phyloP scores from a whole-genome alignment of 2,797 vertebrate species.

The Fundulus diaphanus region DNA sequence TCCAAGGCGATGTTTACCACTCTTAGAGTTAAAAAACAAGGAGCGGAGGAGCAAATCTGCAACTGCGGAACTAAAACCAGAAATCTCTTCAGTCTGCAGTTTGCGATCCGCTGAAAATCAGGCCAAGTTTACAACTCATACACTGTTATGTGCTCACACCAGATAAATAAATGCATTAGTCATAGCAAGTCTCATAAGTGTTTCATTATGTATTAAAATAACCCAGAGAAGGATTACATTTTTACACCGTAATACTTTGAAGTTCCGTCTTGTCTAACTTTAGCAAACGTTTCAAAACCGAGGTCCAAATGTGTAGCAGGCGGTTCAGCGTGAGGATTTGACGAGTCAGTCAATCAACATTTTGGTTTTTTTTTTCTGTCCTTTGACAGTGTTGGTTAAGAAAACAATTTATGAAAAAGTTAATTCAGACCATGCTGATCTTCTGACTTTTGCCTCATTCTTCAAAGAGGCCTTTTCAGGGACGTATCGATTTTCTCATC shows the following conservation, averaged over 20 bases:
- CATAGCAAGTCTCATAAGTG: slow-evolving; percentile 23
- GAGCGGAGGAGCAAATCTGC: slow-evolving; percentile 15
- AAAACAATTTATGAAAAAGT: neutral
- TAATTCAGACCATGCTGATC: neutral
- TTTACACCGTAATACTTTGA: neutral
- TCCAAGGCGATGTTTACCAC: slow-evolving; percentile 26
- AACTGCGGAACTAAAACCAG: slow-evolving; percentile 31
- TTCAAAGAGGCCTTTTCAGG: neutral
- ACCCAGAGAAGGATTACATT: neutral
- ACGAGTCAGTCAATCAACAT: slow-evolving; percentile 2
- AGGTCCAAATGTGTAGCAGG: neutral
- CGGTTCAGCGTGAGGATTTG: neutral
- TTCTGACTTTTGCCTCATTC: neutral
- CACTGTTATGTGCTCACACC: slow-evolving; percentile 30
- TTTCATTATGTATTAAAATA: slow-evolving; percentile 14
- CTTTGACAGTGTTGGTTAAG: neutral
- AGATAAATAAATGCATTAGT: slow-evolving; percentile 32
- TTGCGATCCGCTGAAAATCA: slow-evolving; percentile 67
- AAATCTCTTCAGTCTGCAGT: slow-evolving; percentile 54
- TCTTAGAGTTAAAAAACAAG: slow-evolving; percentile 10
- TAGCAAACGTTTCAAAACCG: neutral
- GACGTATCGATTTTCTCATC: neutral
- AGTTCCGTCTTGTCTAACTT: neutral
- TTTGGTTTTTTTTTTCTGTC: neutral
- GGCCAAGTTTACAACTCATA: slow-evolving; percentile 41